Evolutionary conservation across 2,888 invertebrate genomes (phyloP).

Genomic region (Zygogramma bicolorata): DNA sequence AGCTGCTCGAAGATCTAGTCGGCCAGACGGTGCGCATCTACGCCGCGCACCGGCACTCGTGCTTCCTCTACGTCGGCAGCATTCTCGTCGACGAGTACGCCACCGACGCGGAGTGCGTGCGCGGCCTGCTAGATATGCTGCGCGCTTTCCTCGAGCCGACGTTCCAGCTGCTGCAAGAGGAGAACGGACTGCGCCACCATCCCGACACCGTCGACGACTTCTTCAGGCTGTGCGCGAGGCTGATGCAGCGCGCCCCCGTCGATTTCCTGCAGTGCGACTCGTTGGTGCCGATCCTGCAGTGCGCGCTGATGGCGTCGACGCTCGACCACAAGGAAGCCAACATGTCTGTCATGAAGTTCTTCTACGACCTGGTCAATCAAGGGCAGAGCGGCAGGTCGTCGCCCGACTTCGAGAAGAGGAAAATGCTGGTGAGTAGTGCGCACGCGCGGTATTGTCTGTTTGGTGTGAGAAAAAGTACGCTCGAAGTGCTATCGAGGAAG

Average conservation of each 20-base stretch:
- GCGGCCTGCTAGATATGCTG: conserved; percentile 87
- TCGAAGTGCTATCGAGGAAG: too few relatives aligned
- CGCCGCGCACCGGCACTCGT: conserved; percentile 84
- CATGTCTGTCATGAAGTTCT: conserved; percentile 96
- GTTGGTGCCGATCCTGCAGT: conserved; percentile 81
- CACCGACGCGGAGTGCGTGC: conserved; percentile 75
- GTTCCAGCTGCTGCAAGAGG: conserved; percentile 82
- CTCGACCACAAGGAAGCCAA: conserved; percentile 97
- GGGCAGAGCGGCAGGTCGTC: conserved; percentile 66
- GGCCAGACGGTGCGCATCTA: conserved; percentile 88
- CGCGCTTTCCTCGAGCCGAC: conserved; percentile 86
- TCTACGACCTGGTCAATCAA: conserved; percentile 79
- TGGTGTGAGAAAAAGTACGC: too few relatives aligned
- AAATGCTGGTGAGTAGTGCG: conserved; percentile 70
- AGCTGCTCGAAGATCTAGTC: conserved; percentile 83
- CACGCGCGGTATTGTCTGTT: too few relatives aligned
- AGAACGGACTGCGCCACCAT: conserved; percentile 87
- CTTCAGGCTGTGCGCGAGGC: conserved; percentile 79
- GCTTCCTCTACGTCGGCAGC: conserved; percentile 88
- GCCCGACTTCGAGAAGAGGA: conserved; percentile 62
- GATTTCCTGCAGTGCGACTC: conserved; percentile 84
- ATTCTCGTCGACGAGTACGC: conserved; percentile 94
- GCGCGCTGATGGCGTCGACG: conserved; percentile 84
- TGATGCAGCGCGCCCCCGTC: conserved; percentile 84
- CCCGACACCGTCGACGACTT: conserved; percentile 99